Evolutionary conservation across 2,113 vertebrate species (phyloP).

Genomic region (Hippocampus abdominalis): DNA sequence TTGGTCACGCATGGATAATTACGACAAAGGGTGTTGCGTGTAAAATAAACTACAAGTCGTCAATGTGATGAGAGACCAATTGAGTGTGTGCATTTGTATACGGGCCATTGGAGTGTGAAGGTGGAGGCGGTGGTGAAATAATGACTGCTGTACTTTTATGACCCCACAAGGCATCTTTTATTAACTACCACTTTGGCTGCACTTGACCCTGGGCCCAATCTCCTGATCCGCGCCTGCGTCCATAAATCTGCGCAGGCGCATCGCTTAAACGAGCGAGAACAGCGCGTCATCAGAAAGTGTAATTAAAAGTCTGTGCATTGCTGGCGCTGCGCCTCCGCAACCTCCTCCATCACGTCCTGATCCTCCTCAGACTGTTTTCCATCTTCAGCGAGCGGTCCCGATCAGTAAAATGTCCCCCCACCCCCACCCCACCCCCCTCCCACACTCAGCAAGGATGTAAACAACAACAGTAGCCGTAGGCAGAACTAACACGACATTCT

Average conservation of each 20-base stretch:
- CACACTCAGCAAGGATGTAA: constrained; percentile 1
- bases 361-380: constrained; percentile 17
- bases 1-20: not conserved
- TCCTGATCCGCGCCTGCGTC: constrained; percentile 3
- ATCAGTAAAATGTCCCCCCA: constrained; percentile 20
- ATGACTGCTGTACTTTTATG: constrained; percentile 38
- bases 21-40: not conserved
- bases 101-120: not conserved
- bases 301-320: constrained; percentile 31
- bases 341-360: not conserved
- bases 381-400: constrained; percentile 20
- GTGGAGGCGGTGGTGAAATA: constrained; percentile 25
- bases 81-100: no score
- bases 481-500: not conserved
- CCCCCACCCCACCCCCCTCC: constrained; percentile 12
- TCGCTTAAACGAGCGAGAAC: not conserved
- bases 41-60: not conserved
- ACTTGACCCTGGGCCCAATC: not conserved
- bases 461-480: not conserved
- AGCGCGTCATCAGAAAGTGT: constrained; percentile 22
- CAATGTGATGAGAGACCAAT: not conserved
- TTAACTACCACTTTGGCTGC: constrained; percentile 41
- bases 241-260: constrained; percentile 8
- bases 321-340: no score
- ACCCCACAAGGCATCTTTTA: constrained; percentile 44